Evolutionary conservation across 2,113 vertebrate genomes (phyloP).

Genomic region (Sardina pilchardus): DNA sequence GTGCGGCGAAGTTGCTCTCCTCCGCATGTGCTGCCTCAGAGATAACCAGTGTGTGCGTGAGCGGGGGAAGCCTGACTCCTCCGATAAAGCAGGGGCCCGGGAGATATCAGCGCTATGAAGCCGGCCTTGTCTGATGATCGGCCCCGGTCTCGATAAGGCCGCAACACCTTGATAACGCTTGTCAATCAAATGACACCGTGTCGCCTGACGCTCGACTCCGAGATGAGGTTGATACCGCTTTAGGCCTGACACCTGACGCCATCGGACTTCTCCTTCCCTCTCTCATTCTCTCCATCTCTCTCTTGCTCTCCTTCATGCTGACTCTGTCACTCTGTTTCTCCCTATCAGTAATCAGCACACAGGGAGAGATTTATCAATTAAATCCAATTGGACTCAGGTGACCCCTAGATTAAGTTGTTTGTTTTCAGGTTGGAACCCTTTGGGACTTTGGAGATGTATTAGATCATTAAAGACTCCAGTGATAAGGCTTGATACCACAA

Average conservation of each 20-base stretch:
- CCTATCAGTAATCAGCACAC: not conserved
- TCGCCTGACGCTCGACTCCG: slow-evolving; percentile 11
- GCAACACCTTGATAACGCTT: slow-evolving; percentile 36
- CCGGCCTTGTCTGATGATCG: slow-evolving; percentile 40
- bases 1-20: not conserved
- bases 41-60: not conserved
- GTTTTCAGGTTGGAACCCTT: not conserved
- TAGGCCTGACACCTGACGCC: not conserved
- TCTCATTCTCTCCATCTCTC: not conserved
- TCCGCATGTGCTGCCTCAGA: slow-evolving; percentile 7
- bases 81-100: slow-evolving; percentile 40
- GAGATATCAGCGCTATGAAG: slow-evolving; percentile 36
- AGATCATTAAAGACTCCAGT: not conserved
- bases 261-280: not conserved
- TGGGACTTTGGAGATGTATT: not conserved
- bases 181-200: slow-evolving; percentile 45
- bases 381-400: slow-evolving; percentile 1
- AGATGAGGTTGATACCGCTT: slow-evolving; percentile 25
- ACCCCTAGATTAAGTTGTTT: slow-evolving; percentile 3
- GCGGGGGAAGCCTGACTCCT: slow-evolving; percentile 27
- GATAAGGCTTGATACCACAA: not conserved
- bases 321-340: not conserved
- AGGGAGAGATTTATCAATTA: slow-evolving; percentile 4
- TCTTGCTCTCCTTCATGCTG: not conserved
- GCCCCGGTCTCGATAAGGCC: slow-evolving; percentile 39